Conservation (phyloP, 2,888 invertebrate species). For the Phortica magna region DNA sequence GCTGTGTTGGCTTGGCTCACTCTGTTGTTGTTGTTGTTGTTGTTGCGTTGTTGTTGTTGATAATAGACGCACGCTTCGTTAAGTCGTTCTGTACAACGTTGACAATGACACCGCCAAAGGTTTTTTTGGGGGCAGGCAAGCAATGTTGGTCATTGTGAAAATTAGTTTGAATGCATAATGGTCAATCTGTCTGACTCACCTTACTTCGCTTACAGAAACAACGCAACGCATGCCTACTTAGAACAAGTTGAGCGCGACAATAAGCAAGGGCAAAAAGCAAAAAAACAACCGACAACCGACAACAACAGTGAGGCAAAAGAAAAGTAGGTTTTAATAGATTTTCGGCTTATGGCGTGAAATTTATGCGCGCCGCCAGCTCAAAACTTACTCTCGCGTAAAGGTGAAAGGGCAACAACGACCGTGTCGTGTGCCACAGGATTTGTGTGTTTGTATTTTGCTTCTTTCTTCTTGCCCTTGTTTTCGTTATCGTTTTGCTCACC, state of each 20-base stretch:
- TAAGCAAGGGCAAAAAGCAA: not conserved
- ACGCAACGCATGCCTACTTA: not conserved
- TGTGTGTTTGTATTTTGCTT: not conserved
- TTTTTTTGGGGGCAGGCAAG: not conserved
- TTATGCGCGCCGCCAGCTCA: slow-evolving; percentile 18
- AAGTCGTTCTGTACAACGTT: not conserved
- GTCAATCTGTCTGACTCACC: slow-evolving; percentile 4
- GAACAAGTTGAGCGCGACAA: slow-evolving; percentile 6
- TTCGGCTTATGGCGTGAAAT: slow-evolving; percentile 48
- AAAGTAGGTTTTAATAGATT: slow-evolving; percentile 60
- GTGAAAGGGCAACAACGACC: not conserved
- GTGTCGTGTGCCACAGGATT: not conserved
- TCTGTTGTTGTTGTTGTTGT: slow-evolving; percentile 7
- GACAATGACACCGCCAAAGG: slow-evolving; percentile 34
- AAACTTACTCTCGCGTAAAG: not conserved
- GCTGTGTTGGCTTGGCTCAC: slow-evolving; percentile 13
- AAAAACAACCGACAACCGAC: too few species aligned
- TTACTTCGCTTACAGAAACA: too few species aligned
- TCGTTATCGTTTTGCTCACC: not conserved
- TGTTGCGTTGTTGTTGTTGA: slow-evolving; percentile 48
- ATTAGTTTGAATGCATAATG: not conserved
- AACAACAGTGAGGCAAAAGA: slow-evolving; percentile 32
- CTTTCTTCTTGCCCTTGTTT: not conserved
- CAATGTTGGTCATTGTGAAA: not conserved
- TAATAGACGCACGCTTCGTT: slow-evolving; percentile 49